Evolutionary conservation across 2,797 vertebrate species (phyloP), one percentile per base, ranked within the genome.

Genomic region (Mallotus villosus): DNA sequence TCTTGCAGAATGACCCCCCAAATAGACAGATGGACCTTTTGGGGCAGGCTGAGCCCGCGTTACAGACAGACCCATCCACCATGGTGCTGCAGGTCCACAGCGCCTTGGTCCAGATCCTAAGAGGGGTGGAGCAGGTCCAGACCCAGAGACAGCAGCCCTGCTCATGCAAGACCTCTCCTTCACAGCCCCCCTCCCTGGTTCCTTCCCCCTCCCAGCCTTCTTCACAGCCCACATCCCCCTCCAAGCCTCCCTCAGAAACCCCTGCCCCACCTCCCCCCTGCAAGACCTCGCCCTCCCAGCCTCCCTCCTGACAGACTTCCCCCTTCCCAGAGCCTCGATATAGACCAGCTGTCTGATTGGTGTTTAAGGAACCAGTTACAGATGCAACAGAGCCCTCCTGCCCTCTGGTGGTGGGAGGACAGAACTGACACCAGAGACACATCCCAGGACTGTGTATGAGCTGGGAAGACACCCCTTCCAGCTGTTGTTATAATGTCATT

Each of bases 251-350:
- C 61, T 9, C 73, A 61, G 61, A 55, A 55, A 17, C 51, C 51
- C 19, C 51, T n/a, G 16, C 51, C 17, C 67, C 70, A 27, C 25
- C 70, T 6, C 73, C 73, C 60, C 70, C 78, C 3, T 77, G 51
- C 16, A 82, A 64, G 62, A 34, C 79, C 19, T 22, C 66, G 4
- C 59, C 71, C 60, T 70, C 29, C 22, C 27, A 63, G n/a, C 60
- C 69, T 27, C 29, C 72, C 70, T 37, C 67, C 75, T 84, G 80
- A 82, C 77, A 11, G 75, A 81, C 7, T 82, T 82, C 9, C 72
- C 80, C 14, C 24, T 81, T 61, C 41, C 41, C 41, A 12, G 41
- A 46, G 2, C 41, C 41, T 46, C 41, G 8, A 46, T 46, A 46
- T 46, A 46, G 41, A 46, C 41, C 41, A 46, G 41, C 41, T 46